Base-by-base conservation (phyloP, 2,888 invertebrate species). In the Ochlodes sylvanus region DNA sequence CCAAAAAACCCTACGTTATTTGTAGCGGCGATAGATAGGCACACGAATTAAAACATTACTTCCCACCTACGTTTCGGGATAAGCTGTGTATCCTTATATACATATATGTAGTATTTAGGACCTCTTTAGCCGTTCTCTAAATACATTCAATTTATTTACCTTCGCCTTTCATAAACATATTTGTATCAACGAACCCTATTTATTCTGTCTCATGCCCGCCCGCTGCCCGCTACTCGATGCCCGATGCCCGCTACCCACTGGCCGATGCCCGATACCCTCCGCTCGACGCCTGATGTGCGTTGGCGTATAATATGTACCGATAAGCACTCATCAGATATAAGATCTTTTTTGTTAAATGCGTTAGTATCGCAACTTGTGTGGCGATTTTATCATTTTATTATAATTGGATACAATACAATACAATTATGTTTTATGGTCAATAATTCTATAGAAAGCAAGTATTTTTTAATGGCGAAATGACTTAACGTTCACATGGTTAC, bases 221-320 rank as follows among this genome's bases (percentile, higher is more conserved):
- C 78, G 72, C 61, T 73, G 73, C 34, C 34, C 34, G 2, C 10
- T 47, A 2, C 7, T 17, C 56, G 56, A 42, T 10, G 65, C 70
- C 67, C 77, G 72, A 57, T 27, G 56, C 71, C 67, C 78, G 72
- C 62, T 73, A 72, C 38, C 38, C 72, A 57, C 41, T 15, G 34
- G 71, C 67, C 78, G 72, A 60, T 73, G 72, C 38, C 38, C 38
- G 9, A 9, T 47, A 2, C 7, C 47, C 56, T 52, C 38, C 27
- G 73, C 38, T 10, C 38, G 2, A 38, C 17, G 7, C 7, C 47
- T 52, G 56, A 42, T 12, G 65, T 70, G 66, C 77, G 72, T 57
- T 73, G 72, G 71, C 63, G 76, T 71, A 76, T n/a, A n/a, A n/a
- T 75, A 76, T 69, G 74, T 73, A 75, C 79, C 75, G 76, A 74